These are phyloP conservation scores for Alethe diademata DNA, from an alignment of 2,113 vertebrate genomes.

Conservation along the genomic window DNA sequence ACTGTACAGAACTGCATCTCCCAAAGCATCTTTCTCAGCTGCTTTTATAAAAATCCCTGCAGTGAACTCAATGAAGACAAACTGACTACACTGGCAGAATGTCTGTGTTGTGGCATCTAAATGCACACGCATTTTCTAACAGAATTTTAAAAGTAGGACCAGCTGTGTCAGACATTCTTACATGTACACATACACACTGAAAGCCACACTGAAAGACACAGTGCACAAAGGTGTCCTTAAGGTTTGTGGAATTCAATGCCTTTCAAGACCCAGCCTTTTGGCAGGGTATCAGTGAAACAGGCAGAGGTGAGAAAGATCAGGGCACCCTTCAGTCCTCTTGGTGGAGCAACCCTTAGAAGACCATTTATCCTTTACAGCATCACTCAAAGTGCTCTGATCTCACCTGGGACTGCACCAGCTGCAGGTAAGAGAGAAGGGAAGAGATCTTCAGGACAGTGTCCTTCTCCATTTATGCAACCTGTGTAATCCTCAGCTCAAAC, in stretches of 20 bases:
- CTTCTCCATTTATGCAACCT: not conserved
- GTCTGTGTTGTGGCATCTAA: not conserved
- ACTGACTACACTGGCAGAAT: not conserved
- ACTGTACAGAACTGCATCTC: not conserved
- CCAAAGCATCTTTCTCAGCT: not conserved
- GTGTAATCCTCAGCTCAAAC: not conserved
- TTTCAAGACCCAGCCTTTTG: not conserved
- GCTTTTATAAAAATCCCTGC: not conserved
- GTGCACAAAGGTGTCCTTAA: not conserved
- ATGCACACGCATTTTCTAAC: not conserved
- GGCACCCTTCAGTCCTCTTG: not conserved
- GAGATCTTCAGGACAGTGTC: not conserved
- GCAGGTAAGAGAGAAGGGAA: not conserved
- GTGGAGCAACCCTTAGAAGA: not conserved
- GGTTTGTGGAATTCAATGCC: not conserved
- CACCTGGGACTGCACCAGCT: not conserved
- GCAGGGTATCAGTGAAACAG: not conserved
- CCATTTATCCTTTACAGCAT: not conserved
- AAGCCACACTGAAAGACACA: not conserved
- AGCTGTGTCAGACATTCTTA: not conserved
- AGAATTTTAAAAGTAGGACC: not conserved
- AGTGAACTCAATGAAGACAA: not conserved
- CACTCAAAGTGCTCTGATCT: not conserved
- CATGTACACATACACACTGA: not conserved
- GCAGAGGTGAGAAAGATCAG: not conserved